These are phyloP conservation scores for Troides helena DNA, from an alignment of 2,888 invertebrate genomes.

Conservation along the genomic window DNA sequence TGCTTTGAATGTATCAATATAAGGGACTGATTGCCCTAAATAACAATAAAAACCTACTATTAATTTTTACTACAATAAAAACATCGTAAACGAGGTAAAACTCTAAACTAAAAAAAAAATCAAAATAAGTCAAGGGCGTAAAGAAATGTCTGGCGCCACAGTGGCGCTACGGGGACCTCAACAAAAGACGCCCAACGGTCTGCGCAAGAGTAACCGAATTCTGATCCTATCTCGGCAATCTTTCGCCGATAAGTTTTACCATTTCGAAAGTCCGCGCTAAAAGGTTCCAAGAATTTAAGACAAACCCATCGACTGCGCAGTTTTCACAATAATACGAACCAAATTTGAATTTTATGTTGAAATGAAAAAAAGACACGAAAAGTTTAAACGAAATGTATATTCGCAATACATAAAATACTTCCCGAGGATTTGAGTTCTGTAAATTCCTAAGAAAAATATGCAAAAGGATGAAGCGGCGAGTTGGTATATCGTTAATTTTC, in stretches of 20 bases:
- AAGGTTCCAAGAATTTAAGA: slow-evolving; percentile 6
- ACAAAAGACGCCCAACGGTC: slow-evolving; percentile 56
- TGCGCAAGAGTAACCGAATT: slow-evolving; percentile 43
- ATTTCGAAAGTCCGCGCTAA: slow-evolving; percentile 12
- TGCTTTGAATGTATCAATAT: too few species aligned
- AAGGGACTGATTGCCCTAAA: too few species aligned
- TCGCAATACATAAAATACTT: slow-evolving; percentile 21
- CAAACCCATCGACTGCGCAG: slow-evolving; percentile 9
- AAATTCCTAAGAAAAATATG: slow-evolving; percentile 57
- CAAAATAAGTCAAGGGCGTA: slow-evolving; percentile 41
- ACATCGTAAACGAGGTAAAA: slow-evolving; percentile 28
- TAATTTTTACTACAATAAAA: neutral
- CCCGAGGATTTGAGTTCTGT: slow-evolving; percentile 40
- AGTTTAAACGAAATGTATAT: slow-evolving; percentile 23
- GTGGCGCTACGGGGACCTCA: slow-evolving; percentile 40
- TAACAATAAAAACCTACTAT: too few species aligned
- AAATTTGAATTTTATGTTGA: neutral
- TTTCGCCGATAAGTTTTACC: slow-evolving; percentile 28
- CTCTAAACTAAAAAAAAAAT: slow-evolving; percentile 41
- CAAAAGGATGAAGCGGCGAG: slow-evolving; percentile 55
- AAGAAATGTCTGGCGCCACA: slow-evolving; percentile 46
- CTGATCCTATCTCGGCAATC: slow-evolving; percentile 32
- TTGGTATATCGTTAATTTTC: slow-evolving; percentile 71
- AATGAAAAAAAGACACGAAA: neutral
- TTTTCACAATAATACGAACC: neutral